Conservation (phyloP, 2,888 invertebrate species). For the Cryptocephalus primarius region DNA sequence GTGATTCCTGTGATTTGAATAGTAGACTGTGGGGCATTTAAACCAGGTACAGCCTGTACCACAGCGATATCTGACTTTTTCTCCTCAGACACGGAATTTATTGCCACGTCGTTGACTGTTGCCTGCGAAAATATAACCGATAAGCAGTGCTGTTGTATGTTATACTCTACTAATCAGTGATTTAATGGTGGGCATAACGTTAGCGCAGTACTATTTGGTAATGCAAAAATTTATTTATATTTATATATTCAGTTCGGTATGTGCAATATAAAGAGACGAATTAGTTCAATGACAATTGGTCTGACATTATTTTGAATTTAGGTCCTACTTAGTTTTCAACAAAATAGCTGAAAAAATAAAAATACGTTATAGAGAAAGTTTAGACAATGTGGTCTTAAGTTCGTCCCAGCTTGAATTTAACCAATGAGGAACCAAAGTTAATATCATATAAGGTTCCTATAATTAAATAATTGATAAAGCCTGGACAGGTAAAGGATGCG, state of each 20-base stretch:
- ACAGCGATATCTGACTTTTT: conserved; percentile 13
- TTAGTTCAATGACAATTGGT: not conserved
- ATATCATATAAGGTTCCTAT: too few species aligned
- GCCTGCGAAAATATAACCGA: conserved; percentile 17
- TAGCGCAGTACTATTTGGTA: not conserved
- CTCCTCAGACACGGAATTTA: conserved; percentile 23
- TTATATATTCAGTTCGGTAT: too few species aligned
- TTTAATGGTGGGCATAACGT: not conserved
- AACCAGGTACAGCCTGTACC: conserved; percentile 3
- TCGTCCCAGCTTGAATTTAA: too few species aligned
- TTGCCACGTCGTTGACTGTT: conserved; percentile 25
- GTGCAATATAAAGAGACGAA: not conserved
- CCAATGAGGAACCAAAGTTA: too few species aligned
- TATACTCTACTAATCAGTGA: not conserved
- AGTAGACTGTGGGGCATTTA: conserved; percentile 12
- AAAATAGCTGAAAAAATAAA: too few species aligned
- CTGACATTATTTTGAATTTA: too few species aligned
- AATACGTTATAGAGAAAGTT: too few species aligned
- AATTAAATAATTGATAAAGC: too few species aligned
- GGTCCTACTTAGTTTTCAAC: too few species aligned
- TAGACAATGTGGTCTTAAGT: too few species aligned
- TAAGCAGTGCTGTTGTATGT: not conserved
- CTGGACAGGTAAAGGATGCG: too few species aligned
- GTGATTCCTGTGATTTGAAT: conserved; percentile 26
- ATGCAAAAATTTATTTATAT: too few species aligned